These are phyloP conservation scores for Ellobium chinense DNA, from an alignment of 2,888 invertebrate species.

Conservation along the genomic window DNA sequence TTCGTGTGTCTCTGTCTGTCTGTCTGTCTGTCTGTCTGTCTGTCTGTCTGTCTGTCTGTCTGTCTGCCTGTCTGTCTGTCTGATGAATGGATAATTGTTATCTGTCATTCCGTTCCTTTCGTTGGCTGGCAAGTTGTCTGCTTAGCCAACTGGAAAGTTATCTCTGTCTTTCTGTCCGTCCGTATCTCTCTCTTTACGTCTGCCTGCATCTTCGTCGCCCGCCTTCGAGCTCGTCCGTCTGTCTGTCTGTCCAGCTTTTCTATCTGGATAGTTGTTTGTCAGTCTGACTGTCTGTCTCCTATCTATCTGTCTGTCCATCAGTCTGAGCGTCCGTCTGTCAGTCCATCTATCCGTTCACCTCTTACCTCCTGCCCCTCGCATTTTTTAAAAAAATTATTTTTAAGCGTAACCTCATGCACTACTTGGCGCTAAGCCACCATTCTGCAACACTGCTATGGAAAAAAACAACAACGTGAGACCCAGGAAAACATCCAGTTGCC, in stretches of 20 bases:
- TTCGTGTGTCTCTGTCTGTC: too few relatives aligned
- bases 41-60: background rate
- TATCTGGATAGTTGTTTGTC: background rate
- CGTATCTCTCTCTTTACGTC: background rate
- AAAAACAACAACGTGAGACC: too few relatives aligned
- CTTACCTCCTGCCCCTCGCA: background rate
- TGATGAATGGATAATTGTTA: too few relatives aligned
- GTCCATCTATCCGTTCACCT: background rate
- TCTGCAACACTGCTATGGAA: too few relatives aligned
- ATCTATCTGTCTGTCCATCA: background rate
- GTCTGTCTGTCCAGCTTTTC: background rate
- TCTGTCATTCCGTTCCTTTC: too few relatives aligned
- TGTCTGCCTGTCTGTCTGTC: background rate
- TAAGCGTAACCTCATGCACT: too few relatives aligned
- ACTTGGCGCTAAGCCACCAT: too few relatives aligned
- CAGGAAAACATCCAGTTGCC: too few relatives aligned
- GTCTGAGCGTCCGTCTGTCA: background rate
- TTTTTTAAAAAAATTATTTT: too few relatives aligned
- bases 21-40: background rate
- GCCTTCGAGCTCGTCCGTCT: background rate
- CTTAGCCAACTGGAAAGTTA: too few relatives aligned
- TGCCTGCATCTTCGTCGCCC: too few relatives aligned
- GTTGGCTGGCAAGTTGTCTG: too few relatives aligned
- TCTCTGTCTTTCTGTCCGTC: background rate
- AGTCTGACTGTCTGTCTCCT: background rate